Percentiles rank a stretch among this genome's conserved stretches.
Conservation (phyloP, 1,140 invertebrate genomes). For the Macrosteles quadrilineatus region DNA sequence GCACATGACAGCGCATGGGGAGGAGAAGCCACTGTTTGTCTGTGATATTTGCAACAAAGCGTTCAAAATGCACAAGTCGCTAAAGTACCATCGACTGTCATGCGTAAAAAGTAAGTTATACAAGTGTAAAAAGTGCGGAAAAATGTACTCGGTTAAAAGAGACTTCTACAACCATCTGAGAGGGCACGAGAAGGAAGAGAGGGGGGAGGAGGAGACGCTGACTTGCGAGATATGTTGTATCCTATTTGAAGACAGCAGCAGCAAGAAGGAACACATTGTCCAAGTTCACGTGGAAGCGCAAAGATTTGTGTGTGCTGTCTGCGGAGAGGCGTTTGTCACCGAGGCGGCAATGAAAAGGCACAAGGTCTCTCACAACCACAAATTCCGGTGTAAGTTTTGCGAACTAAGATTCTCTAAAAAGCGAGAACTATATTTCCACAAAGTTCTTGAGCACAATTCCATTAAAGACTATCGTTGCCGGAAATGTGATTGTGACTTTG, state of each 20-base stretch:
- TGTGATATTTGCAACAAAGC: constrained; percentile 35
- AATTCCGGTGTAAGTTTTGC: not conserved
- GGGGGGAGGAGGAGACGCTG: constrained; percentile 54
- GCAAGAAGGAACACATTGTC: constrained; percentile 4
- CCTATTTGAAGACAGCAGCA: not conserved
- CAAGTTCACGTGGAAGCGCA: constrained; percentile 4
- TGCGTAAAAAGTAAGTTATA: constrained; percentile 45
- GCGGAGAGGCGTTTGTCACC: constrained; percentile 1
- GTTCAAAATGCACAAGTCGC: constrained; percentile 48
- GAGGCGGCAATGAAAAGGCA: not conserved
- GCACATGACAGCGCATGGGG: constrained; percentile 12
- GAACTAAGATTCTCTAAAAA: not conserved
- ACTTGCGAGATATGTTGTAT: constrained; percentile 50
- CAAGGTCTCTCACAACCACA: not conserved
- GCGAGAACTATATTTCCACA: not conserved
- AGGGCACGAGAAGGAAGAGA: not conserved
- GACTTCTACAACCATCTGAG: not conserved
- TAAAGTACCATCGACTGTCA: not conserved
- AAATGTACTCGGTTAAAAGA: not conserved
- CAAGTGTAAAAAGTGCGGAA: constrained; percentile 46
- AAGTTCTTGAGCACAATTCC: not conserved
- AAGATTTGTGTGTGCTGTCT: not conserved
- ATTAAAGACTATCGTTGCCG: not conserved
- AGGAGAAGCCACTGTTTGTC: not conserved
- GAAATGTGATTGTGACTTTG: not conserved